These are phyloP conservation scores for Ips typographus DNA, from an alignment of 1,140 invertebrate genomes.

Conservation along the genomic window DNA sequence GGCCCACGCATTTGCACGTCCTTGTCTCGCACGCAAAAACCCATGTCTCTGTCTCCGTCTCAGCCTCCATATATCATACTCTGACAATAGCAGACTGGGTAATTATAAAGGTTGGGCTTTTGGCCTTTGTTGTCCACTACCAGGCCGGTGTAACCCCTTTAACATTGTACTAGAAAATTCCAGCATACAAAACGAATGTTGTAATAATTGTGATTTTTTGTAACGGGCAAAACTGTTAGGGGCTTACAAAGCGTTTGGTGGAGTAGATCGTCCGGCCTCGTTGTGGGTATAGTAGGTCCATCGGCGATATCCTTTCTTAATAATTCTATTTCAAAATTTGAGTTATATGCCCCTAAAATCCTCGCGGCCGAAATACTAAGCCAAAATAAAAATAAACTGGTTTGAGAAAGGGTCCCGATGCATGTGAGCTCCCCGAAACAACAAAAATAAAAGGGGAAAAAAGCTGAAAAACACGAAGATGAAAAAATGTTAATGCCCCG, in stretches of 20 bases:
- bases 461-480: conserved; percentile 15
- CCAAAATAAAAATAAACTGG: conserved; percentile 10
- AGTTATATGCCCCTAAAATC: conserved; percentile 33
- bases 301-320: conserved; percentile 29
- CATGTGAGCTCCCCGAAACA: conserved; percentile 3
- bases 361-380: conserved; percentile 19
- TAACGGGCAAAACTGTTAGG: no score
- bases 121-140: neutral
- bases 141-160: conserved; percentile 7
- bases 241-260: no score
- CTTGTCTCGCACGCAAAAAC: conserved; percentile 4
- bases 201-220: no score
- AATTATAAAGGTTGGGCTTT: conserved; percentile 35
- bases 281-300: conserved; percentile 12
- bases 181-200: no score
- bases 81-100: conserved; percentile 38
- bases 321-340: conserved; percentile 38
- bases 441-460: conserved; percentile 4
- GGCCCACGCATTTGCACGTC: conserved; percentile 24
- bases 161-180: no score
- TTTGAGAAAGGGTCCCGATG: conserved; percentile 8
- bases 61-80: conserved; percentile 32
- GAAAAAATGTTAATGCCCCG: conserved; percentile 14
- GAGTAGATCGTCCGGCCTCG: neutral
- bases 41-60: conserved; percentile 13